Base-by-base conservation (phyloP, 2,888 invertebrate genomes). In the Cantharis nigra region DNA sequence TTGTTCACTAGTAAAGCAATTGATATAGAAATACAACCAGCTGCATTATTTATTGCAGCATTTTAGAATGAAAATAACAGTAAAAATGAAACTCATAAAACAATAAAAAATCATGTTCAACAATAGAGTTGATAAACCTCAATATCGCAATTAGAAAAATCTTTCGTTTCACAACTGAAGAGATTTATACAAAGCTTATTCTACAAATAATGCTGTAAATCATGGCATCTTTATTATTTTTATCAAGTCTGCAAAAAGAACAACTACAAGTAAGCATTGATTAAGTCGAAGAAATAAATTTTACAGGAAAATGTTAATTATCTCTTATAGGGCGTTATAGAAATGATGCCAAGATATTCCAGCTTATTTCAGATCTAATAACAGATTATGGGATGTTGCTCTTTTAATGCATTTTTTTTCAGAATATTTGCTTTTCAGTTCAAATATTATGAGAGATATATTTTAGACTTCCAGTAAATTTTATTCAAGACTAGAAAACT, bases 321-420 rank as follows among this genome's bases (percentile, higher is more conserved):
- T 78, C 70, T 72, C 65, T 70, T 33, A 64, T 71, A 69, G 71
- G 78, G 78, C 78, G 78, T 78, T 74, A 69, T 70, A 72, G 78
- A 72, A 74, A 26, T 65, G 65, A 72, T 75, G 74, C 78, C 78
- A 78, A 78, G 78, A 76, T 72, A 69, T 74, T 74, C 63, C 49
- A 69, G 71, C 71, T 77, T 77, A 74, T 77, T 71, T 69, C 18
- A 74, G 74, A 78, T 78, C 78, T 78, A 78, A 78, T 78, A 78
- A 72, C 78, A 78, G 71, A 77, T 78, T 75, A 78, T 78, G 76
- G 78, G 74, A 70, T 78, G 78, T 72, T 72, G 72, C 74, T 78
- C 74, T 78, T 75, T 71, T 78, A 49, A 71, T 69, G 74, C 71
- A 75, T 74, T 78, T 65, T 71, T 62, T 71, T 49, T 69, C 49